Conservation (phyloP, 2,888 invertebrate genomes). For the Drosophila anceps region DNA sequence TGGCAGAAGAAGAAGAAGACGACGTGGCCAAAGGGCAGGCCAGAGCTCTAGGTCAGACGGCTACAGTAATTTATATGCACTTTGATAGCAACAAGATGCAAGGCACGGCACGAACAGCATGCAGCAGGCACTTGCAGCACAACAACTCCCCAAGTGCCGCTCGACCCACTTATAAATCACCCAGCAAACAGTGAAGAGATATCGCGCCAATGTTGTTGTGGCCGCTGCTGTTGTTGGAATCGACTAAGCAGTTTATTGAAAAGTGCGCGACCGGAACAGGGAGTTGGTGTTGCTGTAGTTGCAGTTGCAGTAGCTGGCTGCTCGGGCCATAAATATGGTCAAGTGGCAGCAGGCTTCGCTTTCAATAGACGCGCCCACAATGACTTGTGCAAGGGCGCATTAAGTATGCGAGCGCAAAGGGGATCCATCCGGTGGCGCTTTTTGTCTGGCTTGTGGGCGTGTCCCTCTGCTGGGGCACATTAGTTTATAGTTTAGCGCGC, state of each 20-base stretch:
- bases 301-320: background rate
- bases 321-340: slow-evolving; percentile 53
- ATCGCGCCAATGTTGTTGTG: slow-evolving; percentile 32
- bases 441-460: slow-evolving; percentile 49
- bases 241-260: slow-evolving; percentile 81
- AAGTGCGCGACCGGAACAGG: slow-evolving; percentile 43
- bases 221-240: slow-evolving; percentile 28
- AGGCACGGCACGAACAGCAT: slow-evolving; percentile 46
- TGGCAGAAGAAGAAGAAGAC: background rate
- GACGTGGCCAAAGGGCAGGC: background rate
- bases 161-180: slow-evolving; percentile 71
- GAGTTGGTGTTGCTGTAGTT: background rate
- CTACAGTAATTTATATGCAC: slow-evolving; percentile 75
- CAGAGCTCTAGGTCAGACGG: background rate
- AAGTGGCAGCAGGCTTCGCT: slow-evolving; percentile 38
- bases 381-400: slow-evolving; percentile 36
- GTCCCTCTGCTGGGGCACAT: slow-evolving; percentile 25
- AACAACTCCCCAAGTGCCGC: slow-evolving; percentile 26
- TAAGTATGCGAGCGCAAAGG: background rate
- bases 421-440: too few species aligned
- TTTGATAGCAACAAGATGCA: slow-evolving; percentile 81
- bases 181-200: slow-evolving; percentile 37
- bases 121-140: slow-evolving; percentile 20
- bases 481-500: slow-evolving; percentile 44
- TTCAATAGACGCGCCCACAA: slow-evolving; percentile 60